These are phyloP conservation scores for Dipus sagitta DNA, from an alignment of 2,797 vertebrate genomes.

Conservation along the genomic window DNA sequence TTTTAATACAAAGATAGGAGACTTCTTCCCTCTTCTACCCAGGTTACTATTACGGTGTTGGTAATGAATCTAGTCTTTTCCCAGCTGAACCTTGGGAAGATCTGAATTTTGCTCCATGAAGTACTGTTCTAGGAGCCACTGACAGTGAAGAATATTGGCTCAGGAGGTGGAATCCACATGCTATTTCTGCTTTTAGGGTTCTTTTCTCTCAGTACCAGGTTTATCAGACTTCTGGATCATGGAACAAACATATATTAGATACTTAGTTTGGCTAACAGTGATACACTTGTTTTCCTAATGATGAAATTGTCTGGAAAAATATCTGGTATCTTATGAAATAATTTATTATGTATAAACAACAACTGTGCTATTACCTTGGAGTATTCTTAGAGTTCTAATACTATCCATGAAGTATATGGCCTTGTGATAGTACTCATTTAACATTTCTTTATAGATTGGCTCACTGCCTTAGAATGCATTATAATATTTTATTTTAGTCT, in stretches of 20 bases:
- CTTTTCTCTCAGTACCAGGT: background rate
- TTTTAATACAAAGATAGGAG: background rate
- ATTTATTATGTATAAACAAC: background rate
- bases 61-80: background rate
- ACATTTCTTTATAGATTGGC: background rate
- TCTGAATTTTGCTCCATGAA: background rate
- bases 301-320: background rate
- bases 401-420: background rate
- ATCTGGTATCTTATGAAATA: background rate
- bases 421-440: background rate
- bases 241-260: background rate
- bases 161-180: background rate
- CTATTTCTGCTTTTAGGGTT: background rate
- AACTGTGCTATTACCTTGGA: background rate
- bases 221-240: background rate
- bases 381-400: background rate
- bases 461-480: conserved; percentile 15
- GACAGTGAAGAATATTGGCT: background rate
- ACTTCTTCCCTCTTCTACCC: background rate
- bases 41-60: background rate
- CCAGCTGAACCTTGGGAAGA: background rate
- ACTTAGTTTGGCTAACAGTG: conserved; percentile 8
- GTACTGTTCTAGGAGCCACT: background rate
- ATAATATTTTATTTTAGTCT: background rate
- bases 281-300: background rate